phyloP scores from a whole-genome alignment of 1,140 invertebrate genomes.

The Drosophila virilis region DNA sequence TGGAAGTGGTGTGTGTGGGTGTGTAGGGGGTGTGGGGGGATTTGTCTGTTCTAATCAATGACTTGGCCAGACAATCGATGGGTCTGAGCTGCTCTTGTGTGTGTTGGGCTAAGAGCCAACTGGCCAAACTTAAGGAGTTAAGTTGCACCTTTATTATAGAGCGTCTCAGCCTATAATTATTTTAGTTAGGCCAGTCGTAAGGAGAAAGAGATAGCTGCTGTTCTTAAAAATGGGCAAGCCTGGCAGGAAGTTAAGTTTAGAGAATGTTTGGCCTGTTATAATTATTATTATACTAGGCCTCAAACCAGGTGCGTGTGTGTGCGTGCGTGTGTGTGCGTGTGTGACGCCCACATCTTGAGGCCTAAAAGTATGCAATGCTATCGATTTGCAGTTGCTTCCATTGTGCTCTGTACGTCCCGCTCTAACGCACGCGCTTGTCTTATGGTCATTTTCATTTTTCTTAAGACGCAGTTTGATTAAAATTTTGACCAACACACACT shows the following conservation, averaged over 20 bases:
- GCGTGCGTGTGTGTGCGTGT: slow-evolving; percentile 9
- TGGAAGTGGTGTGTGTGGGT: background rate
- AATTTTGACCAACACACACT: slow-evolving; percentile 65
- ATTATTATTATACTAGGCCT: slow-evolving; percentile 59
- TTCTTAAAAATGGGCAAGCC: slow-evolving; percentile 4
- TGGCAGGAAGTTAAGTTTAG: background rate
- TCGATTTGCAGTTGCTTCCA: slow-evolving; percentile 58
- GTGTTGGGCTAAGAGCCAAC: background rate
- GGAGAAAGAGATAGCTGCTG: slow-evolving; percentile 26
- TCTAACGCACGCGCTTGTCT: slow-evolving; percentile 43
- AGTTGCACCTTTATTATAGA: slow-evolving; percentile 27
- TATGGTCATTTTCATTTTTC: slow-evolving; percentile 66
- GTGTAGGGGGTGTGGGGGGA: background rate
- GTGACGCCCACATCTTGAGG: slow-evolving; percentile 55
- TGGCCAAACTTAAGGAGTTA: slow-evolving; percentile 25
- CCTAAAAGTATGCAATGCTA: slow-evolving; percentile 68
- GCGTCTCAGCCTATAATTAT: slow-evolving; percentile 47
- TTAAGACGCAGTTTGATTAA: slow-evolving; percentile 81
- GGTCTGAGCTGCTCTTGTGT: slow-evolving; percentile 5
- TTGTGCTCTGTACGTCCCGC: slow-evolving; percentile 59
- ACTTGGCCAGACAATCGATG: slow-evolving; percentile 48
- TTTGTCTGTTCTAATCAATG: slow-evolving; percentile 38
- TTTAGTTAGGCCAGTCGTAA: slow-evolving; percentile 4
- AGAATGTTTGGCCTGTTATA: slow-evolving; percentile 43
- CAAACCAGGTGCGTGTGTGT: background rate